phyloP scores from a whole-genome alignment of 2,888 invertebrate species.

The Netelia inedita region DNA sequence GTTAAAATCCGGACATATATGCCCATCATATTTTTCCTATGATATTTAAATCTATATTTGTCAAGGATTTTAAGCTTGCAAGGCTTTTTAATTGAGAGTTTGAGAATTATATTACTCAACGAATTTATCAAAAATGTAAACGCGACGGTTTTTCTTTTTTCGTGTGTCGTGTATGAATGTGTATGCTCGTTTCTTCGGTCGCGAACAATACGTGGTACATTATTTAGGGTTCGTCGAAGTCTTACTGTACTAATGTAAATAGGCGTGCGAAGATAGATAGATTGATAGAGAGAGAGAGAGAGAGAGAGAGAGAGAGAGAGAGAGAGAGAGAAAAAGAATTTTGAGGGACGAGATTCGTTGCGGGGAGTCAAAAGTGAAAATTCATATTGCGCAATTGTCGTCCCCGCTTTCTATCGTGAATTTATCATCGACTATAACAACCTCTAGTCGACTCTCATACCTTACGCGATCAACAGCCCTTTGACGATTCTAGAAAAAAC shows the following conservation, averaged over 20 bases:
- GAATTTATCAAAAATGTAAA: conserved; percentile 69
- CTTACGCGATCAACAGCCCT: conserved; percentile 44
- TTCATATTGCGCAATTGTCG: neutral
- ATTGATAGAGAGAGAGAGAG: conserved; percentile 21
- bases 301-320: conserved; percentile 17
- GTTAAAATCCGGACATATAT: conserved; percentile 46
- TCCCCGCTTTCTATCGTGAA: conserved; percentile 18
- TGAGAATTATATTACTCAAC: conserved; percentile 64
- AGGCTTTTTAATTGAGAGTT: conserved; percentile 61
- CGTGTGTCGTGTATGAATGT: neutral
- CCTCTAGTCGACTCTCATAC: neutral
- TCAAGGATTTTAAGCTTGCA: conserved; percentile 57
- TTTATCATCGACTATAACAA: too few relatives aligned
- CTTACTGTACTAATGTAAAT: conserved; percentile 56
- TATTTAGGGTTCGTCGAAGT: conserved; percentile 45
- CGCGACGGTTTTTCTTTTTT: conserved; percentile 48
- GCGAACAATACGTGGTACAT: conserved; percentile 60
- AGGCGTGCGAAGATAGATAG: conserved; percentile 37
- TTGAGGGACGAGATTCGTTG: conserved; percentile 19
- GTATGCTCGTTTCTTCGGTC: conserved; percentile 34
- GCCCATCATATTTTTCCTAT: conserved; percentile 37
- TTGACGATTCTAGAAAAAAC: conserved; percentile 44
- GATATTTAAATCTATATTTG: conserved; percentile 39
- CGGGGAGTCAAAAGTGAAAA: conserved; percentile 1
- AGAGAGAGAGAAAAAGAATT: conserved; percentile 1